phyloP scores from a whole-genome alignment of 1,140 invertebrate genomes.

The Riptortus pedestris region DNA sequence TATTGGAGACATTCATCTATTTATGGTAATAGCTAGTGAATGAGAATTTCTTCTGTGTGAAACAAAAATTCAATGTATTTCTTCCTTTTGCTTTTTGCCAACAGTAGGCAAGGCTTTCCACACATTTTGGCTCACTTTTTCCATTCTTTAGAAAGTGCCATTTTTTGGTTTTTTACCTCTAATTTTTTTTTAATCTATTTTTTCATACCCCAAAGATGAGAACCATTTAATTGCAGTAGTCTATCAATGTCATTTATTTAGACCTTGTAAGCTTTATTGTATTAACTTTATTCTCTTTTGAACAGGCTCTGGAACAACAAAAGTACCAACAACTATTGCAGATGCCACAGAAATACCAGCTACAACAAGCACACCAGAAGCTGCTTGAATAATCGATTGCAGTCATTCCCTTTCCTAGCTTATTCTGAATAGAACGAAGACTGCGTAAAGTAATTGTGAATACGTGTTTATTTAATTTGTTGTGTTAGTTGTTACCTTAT shows the following conservation, averaged over 20 bases:
- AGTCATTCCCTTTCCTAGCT: not conserved
- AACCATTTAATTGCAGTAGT: not conserved
- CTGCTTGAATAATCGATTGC: not conserved
- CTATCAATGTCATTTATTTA: not conserved
- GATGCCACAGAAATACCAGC: not conserved
- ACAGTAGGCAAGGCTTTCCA: no score
- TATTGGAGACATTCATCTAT: no score
- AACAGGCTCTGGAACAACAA: not conserved
- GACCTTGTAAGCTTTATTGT: not conserved
- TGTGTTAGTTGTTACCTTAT: constrained; percentile 5
- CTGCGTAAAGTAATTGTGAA: constrained; percentile 1
- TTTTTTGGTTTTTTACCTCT: no score
- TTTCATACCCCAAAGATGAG: not conserved
- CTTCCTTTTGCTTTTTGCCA: no score
- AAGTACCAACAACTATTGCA: not conserved
- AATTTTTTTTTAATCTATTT: not conserved
- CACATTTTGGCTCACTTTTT: no score
- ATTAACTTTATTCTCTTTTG: not conserved
- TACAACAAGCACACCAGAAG: not conserved
- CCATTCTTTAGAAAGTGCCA: no score
- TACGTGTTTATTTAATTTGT: constrained; percentile 6
- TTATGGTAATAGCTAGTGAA: no score
- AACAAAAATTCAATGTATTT: no score
- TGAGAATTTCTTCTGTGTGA: no score
- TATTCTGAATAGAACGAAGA: not conserved